Evolutionary conservation across 2,888 invertebrate species (phyloP), one percentile per base, ranked within the genome.

Genomic region (Andricus curvator): DNA sequence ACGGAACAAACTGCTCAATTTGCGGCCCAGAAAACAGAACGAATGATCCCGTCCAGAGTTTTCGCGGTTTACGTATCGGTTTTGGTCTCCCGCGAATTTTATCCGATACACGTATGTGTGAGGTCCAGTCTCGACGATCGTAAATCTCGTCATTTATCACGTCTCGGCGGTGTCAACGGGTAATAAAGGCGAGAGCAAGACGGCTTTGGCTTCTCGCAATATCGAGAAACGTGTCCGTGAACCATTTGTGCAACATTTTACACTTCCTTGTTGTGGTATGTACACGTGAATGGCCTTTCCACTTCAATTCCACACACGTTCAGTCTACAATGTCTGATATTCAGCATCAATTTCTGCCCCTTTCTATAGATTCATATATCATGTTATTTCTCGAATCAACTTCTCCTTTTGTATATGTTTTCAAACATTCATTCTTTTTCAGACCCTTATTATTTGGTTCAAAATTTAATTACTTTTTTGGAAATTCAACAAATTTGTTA

Each of bases 1-100:
- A 74, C 84, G 85, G 89, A 90, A 91, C 89, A 91, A 90, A 91
- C 89, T 90, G 88, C 88, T 91, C 90, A 90, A 91, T 91, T 91
- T 91, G 89, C 82, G 89, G 88, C 87, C 85, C 85, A 84, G 87
- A 87, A 86, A 86, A 83, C 86, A 84, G 87, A 90, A 90, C 88
- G 89, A 90, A 91, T 89, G 87, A 87, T 88, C 87, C 82, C 80
- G 80, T 82, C 77, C 83, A 84, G 85, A 88, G 85, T 90, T 88
- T 88, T 84, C 84, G 83, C 88, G 86, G 88, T 88, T 88, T 88
- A 87, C 86, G 86, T 87, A 88, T 89, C 87, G 86, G 84, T 84
- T 78, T 83, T 81, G 78, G 74, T 56, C 74, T 56, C 33, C 56
- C 56, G 56, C 82, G 83, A 83, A 80, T 80, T 84, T 86, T 85